phyloP scores from a whole-genome alignment of 2,888 invertebrate genomes.

The Cremastinae sp. region DNA sequence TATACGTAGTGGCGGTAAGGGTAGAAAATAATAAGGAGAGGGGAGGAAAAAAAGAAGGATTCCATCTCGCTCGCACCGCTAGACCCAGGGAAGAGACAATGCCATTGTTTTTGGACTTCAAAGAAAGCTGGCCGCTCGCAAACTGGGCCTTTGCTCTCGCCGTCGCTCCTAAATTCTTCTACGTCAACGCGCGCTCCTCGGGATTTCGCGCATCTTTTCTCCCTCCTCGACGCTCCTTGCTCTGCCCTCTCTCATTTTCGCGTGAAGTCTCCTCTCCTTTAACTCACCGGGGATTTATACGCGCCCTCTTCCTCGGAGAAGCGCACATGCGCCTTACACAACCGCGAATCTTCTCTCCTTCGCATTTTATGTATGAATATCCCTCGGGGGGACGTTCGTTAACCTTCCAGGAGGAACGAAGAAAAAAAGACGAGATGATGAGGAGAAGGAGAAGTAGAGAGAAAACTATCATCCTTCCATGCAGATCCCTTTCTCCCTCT shows the following conservation, averaged over 20 bases:
- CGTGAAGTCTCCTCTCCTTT: slow-evolving; percentile 21
- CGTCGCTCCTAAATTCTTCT: slow-evolving; percentile 81
- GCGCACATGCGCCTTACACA: slow-evolving; percentile 17
- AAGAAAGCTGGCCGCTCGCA: slow-evolving; percentile 77
- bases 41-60: slow-evolving; percentile 60
- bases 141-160: slow-evolving; percentile 78
- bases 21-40: slow-evolving; percentile 28
- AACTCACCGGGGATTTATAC: slow-evolving; percentile 33
- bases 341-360: slow-evolving; percentile 58
- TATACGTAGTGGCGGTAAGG: slow-evolving; percentile 13
- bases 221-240: background rate
- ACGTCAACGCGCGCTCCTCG: slow-evolving; percentile 75
- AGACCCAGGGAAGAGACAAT: slow-evolving; percentile 76
- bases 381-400: slow-evolving; percentile 75
- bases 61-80: slow-evolving; percentile 74
- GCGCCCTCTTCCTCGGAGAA: slow-evolving; percentile 21
- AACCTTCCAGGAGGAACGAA: slow-evolving; percentile 67
- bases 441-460: slow-evolving; percentile 11
- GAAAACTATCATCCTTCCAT: slow-evolving; percentile 52
- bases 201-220: slow-evolving; percentile 57
- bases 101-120: slow-evolving; percentile 80
- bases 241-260: slow-evolving; percentile 23
- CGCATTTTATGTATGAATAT: slow-evolving; percentile 73
- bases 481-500: slow-evolving; percentile 50
- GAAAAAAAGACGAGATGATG: slow-evolving; percentile 21